Conservation (phyloP, 2,888 invertebrate genomes). For the Drosophila tripunctata region DNA sequence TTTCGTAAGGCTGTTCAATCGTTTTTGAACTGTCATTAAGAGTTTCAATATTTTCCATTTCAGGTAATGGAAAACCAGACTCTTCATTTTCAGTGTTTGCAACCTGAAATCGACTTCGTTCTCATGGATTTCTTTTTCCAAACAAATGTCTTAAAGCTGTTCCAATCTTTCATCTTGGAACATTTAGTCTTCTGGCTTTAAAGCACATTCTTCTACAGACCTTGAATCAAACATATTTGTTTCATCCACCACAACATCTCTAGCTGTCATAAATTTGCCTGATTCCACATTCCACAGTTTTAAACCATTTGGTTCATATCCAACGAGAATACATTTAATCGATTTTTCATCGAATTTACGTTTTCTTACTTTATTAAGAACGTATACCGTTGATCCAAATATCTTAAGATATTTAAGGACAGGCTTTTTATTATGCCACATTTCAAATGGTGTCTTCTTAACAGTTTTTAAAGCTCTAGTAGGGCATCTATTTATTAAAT, state of each 20-base stretch:
- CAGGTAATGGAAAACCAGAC: not conserved
- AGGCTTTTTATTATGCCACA: not conserved
- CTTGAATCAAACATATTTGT: slow-evolving; percentile 32
- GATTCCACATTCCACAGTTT: slow-evolving; percentile 33
- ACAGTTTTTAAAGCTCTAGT: not conserved
- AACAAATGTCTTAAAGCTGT: not conserved
- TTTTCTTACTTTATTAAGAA: not conserved
- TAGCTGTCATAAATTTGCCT: slow-evolving; percentile 25
- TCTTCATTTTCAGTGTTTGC: not conserved
- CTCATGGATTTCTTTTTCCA: not conserved
- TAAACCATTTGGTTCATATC: not conserved
- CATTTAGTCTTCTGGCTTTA: not conserved
- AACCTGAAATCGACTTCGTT: not conserved
- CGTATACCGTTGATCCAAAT: not conserved
- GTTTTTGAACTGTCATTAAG: not conserved
- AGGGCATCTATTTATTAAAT: not conserved
- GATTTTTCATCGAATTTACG: not conserved
- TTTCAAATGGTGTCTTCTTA: slow-evolving; percentile 6
- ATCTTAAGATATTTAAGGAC: not conserved
- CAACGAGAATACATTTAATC: not conserved
- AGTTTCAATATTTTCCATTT: not conserved
- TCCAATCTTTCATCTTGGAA: not conserved
- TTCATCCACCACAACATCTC: slow-evolving; percentile 30
- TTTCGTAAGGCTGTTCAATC: not conserved
- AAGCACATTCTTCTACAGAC: slow-evolving; percentile 1